Evolutionary conservation across 2,888 invertebrate species (phyloP).

Genomic region (Chaitophorus viminalis): DNA sequence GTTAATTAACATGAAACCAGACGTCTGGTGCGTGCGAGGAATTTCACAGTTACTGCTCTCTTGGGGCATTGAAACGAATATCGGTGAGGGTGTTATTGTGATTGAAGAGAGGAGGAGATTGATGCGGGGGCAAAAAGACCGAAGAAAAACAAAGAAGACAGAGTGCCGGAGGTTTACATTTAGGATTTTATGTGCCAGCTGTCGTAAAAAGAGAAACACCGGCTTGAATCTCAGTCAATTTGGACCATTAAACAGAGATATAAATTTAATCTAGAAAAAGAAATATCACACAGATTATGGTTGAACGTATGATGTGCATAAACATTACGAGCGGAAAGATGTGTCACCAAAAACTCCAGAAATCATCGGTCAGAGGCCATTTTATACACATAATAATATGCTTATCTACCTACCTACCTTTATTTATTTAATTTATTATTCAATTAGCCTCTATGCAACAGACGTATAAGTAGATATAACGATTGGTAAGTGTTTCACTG

Average conservation of each 20-base stretch:
- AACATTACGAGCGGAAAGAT: slow-evolving; percentile 5
- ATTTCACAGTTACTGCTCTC: slow-evolving; percentile 2
- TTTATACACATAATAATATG: neutral
- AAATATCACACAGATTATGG: neutral
- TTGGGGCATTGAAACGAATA: slow-evolving; percentile 8
- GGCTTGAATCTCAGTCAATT: slow-evolving; percentile 46
- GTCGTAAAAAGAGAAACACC: slow-evolving; percentile 53
- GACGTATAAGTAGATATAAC: too few species aligned
- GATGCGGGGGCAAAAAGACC: neutral
- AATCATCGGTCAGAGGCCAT: neutral
- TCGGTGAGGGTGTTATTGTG: neutral
- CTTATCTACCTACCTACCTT: too few species aligned
- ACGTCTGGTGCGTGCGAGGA: neutral
- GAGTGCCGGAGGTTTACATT: slow-evolving; percentile 30
- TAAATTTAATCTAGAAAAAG: slow-evolving; percentile 47
- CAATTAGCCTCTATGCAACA: too few species aligned
- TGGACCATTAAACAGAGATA: slow-evolving; percentile 46
- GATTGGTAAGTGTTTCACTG: too few species aligned
- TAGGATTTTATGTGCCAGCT: slow-evolving; percentile 38
- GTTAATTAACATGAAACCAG: slow-evolving; percentile 27
- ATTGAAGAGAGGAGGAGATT: too few species aligned
- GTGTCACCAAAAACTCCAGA: neutral
- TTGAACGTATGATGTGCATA: slow-evolving; percentile 6
- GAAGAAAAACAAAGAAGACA: slow-evolving; percentile 5
- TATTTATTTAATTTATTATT: too few species aligned